Base-by-base conservation (phyloP, 2,797 vertebrate species). In the Threskiornis aethiopicus region DNA sequence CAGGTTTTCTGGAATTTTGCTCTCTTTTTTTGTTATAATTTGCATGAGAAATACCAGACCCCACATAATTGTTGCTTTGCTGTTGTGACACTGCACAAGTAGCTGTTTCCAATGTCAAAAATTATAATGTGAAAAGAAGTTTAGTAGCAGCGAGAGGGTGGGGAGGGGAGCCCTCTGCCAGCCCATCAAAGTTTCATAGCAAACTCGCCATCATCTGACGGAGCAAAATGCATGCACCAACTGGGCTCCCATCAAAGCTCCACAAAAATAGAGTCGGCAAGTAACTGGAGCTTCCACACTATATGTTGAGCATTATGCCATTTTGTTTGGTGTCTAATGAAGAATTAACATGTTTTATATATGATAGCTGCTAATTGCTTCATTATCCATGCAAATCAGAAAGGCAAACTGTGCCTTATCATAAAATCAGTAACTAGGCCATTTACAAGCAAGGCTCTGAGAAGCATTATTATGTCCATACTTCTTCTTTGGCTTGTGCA, bases 301-400 rank as follows among this genome's bases (percentile, higher is more conserved):
- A 31, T 85, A 54, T 87, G 67, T 91, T 97, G 96, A 97, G 81
- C 64, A 58, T 85, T 92, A 87, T 95, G 88, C 95, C 95, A 90
- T 97, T 96, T 95, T 96, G 89, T 95, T 94, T 90, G 93, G 93
- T 97, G 87, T 97, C 95, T 97, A 96, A 97, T 97, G 97, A 98
- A 98, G 96, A 98, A 97, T 97, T 96, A 97, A 95, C 96, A 98
- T 98, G 97, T 98, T 98, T 98, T 98, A 97, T 98, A 98, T 98
- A 98, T 97, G 98, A 97, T 96, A 94, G 93, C 87, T 97, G 96
- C 96, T 98, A 98, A 98, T 98, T 98, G 97, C 98, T 97, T 98
- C 98, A 98, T 98, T 98, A 98, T 93, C 97, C 97, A 97, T 98
- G 98, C 98, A 98, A 98, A 98, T 98, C 98, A 98, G 97, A 98